A percentile compares a stretch with the other conserved stretches of the same genome.
Conservation (phyloP, 2,888 invertebrate genomes). For the Chouioia cunea region DNA sequence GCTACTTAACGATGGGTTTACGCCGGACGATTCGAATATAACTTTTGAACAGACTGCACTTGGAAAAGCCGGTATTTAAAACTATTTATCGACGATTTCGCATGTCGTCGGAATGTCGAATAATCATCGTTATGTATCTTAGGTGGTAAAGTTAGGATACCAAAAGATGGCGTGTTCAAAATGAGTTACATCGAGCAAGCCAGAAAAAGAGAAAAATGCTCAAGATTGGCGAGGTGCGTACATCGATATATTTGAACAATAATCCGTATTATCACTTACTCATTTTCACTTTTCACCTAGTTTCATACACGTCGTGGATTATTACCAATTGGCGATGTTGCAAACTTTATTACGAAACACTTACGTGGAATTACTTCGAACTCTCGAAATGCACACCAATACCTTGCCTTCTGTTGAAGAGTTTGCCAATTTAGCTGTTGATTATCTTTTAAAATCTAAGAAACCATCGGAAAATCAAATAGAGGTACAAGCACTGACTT, state of each 20-base stretch:
- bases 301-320: slow-evolving; percentile 80
- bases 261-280: background rate
- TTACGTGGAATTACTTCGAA: slow-evolving; percentile 72
- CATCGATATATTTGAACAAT: background rate
- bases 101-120: background rate
- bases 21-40: slow-evolving; percentile 78
- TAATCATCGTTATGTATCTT: background rate
- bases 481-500: background rate
- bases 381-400: slow-evolving; percentile 72
- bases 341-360: slow-evolving; percentile 77
- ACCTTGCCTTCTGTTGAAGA: slow-evolving; percentile 70
- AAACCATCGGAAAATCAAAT: slow-evolving; percentile 60
- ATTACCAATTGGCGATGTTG: slow-evolving; percentile 78
- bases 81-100: background rate
- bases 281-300: slow-evolving; percentile 65
- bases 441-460: slow-evolving; percentile 70
- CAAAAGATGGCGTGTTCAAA: slow-evolving; percentile 68
- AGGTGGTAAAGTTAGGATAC: slow-evolving; percentile 55
- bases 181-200: slow-evolving; percentile 91
- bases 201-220: slow-evolving; percentile 84
- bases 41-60: slow-evolving; percentile 61
- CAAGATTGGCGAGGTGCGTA: slow-evolving; percentile 80
- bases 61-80: slow-evolving; percentile 56
- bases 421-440: slow-evolving; percentile 66
- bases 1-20: slow-evolving; percentile 81